A percentile compares a stretch with the other conserved stretches of the same genome.
Conservation (phyloP, 2,797 vertebrate genomes). For the Gymnopithys bicolor region DNA sequence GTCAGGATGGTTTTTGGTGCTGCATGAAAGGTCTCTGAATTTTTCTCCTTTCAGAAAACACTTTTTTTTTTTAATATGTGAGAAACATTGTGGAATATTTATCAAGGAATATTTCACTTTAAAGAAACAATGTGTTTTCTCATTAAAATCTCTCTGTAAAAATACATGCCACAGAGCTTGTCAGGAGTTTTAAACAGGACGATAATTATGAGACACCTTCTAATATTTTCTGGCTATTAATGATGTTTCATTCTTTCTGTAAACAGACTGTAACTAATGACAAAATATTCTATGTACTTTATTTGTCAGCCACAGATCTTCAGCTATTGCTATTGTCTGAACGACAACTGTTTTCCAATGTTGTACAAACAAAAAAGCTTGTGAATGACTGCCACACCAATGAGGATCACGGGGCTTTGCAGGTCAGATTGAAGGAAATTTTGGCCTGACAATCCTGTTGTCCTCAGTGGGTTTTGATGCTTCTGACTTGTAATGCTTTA, state of each 20-base stretch:
- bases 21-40: not conserved
- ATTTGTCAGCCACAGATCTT: not conserved
- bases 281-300: not conserved
- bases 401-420: not conserved
- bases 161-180: not conserved
- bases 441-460: not conserved
- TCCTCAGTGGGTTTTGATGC: not conserved
- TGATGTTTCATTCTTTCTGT: not conserved
- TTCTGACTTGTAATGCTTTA: not conserved
- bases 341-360: not conserved
- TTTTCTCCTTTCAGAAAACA: not conserved
- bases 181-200: not conserved
- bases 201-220: not conserved
- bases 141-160: not conserved
- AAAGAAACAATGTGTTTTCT: not conserved
- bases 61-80: too few relatives aligned
- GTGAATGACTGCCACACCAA: fast-evolving
- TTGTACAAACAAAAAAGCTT: not conserved
- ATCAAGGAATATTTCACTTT: not conserved
- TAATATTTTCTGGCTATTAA: not conserved
- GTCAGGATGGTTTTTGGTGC: not conserved
- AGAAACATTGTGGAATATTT: not conserved
- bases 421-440: not conserved
- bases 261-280: not conserved
- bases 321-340: not conserved